These are phyloP conservation scores for Pimephales promelas DNA, from an alignment of 2,113 vertebrate genomes.

Conservation along the genomic window DNA sequence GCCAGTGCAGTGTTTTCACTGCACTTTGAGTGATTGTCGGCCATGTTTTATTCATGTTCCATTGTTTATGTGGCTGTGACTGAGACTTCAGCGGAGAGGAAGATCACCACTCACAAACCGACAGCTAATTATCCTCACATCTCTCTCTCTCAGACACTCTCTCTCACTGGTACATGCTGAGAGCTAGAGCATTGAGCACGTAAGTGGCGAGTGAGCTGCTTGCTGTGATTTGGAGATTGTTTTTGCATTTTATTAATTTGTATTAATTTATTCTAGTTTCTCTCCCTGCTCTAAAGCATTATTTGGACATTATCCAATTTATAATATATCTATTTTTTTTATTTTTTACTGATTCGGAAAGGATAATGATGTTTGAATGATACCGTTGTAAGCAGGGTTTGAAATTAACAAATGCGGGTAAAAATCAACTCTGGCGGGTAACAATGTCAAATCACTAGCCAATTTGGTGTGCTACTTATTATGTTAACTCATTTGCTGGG, in stretches of 20 bases:
- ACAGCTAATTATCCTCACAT: slow-evolving; percentile 52
- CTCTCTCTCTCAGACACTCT: slow-evolving; percentile 21
- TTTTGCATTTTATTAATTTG: neutral
- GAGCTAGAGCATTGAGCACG: slow-evolving; percentile 2
- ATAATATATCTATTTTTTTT: too few relatives aligned
- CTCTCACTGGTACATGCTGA: neutral
- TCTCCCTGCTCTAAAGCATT: neutral
- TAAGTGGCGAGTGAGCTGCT: neutral
- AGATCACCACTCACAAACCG: slow-evolving; percentile 45
- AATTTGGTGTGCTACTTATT: too few relatives aligned
- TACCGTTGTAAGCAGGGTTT: neutral
- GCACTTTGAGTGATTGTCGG: slow-evolving; percentile 45
- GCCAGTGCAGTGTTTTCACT: slow-evolving; percentile 49
- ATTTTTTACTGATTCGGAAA: neutral
- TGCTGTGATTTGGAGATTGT: slow-evolving; percentile 20
- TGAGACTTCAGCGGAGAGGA: slow-evolving; percentile 34
- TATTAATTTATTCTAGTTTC: neutral
- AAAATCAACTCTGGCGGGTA: too few relatives aligned
- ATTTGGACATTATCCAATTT: neutral
- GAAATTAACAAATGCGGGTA: too few relatives aligned
- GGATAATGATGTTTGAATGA: neutral
- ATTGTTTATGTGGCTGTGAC: slow-evolving; percentile 54
- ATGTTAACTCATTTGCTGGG: too few relatives aligned
- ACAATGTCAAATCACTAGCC: too few relatives aligned
- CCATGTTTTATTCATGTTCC: slow-evolving; percentile 58